phyloP scores from a whole-genome alignment of 2,797 vertebrate species.

The Capromys pilorides region DNA sequence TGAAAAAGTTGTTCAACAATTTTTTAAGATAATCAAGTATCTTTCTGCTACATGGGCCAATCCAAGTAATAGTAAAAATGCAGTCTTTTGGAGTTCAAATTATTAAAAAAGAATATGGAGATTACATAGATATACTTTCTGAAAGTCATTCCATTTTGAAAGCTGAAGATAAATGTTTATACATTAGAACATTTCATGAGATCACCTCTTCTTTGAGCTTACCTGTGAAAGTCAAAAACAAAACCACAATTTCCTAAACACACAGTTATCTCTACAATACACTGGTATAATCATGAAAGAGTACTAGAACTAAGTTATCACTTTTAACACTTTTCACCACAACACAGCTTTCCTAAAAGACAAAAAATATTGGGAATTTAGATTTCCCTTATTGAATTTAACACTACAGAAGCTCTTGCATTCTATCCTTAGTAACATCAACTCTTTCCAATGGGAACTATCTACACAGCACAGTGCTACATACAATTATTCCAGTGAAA shows the following conservation, averaged over 20 bases:
- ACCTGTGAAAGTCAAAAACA: slow-evolving; percentile 51
- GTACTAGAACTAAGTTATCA: slow-evolving; percentile 65
- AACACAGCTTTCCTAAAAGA: slow-evolving; percentile 64
- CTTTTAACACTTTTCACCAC: slow-evolving; percentile 71
- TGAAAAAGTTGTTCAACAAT: slow-evolving; percentile 62
- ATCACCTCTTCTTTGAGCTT: slow-evolving; percentile 37
- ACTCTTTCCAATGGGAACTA: slow-evolving; percentile 29
- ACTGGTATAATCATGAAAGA: slow-evolving; percentile 51
- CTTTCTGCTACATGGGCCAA: slow-evolving; percentile 58
- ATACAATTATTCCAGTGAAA: slow-evolving; percentile 41
- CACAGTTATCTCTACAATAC: slow-evolving; percentile 69
- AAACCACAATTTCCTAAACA: slow-evolving; percentile 59
- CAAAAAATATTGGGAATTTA: slow-evolving; percentile 7
- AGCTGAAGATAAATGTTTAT: neutral
- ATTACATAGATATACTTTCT: slow-evolving; percentile 31
- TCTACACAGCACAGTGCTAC: slow-evolving; percentile 50
- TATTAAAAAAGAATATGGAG: slow-evolving; percentile 59
- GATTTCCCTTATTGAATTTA: slow-evolving; percentile 39
- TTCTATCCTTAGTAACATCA: slow-evolving; percentile 43
- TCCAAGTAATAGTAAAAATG: slow-evolving; percentile 61
- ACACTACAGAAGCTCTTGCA: slow-evolving; percentile 4
- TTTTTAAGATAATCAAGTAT: slow-evolving; percentile 63
- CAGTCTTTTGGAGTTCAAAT: slow-evolving; percentile 60
- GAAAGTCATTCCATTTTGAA: slow-evolving; percentile 55
- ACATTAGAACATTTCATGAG: slow-evolving; percentile 31